Evolutionary conservation across 1,140 invertebrate genomes (phyloP).

Genomic region (Cotesia vestalis): DNA sequence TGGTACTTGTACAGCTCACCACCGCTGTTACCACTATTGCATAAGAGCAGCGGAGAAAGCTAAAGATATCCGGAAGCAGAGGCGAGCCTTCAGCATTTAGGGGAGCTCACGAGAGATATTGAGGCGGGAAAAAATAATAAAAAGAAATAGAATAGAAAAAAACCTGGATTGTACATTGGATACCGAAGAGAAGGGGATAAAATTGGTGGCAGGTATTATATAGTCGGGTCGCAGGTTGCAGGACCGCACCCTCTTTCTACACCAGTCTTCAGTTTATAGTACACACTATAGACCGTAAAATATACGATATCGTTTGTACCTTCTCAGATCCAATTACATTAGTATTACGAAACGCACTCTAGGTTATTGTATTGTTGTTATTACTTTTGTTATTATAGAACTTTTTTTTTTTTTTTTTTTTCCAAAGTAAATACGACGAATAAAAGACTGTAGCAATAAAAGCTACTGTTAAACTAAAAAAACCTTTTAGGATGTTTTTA

Average conservation of each 20-base stretch:
- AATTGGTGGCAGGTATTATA: conserved; percentile 25
- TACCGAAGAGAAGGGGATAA: neutral
- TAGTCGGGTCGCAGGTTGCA: conserved; percentile 25
- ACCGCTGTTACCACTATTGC: neutral
- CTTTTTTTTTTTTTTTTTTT: neutral
- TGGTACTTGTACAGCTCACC: neutral
- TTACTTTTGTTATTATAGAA: neutral
- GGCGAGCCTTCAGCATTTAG: conserved; percentile 19
- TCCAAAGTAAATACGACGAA: no score
- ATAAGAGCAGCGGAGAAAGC: conserved; percentile 8
- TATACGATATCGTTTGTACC: neutral
- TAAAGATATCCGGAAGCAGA: conserved; percentile 25
- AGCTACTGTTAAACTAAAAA: no score
- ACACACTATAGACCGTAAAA: neutral
- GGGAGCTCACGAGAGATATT: conserved; percentile 10
- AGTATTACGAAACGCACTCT: conserved; percentile 15
- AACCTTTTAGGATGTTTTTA: no score
- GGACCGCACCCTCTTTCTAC: conserved; percentile 16
- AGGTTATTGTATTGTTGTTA: neutral
- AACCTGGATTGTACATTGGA: neutral
- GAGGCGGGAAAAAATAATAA: conserved; percentile 14
- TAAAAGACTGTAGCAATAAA: no score
- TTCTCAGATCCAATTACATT: conserved; percentile 30
- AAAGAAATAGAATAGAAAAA: neutral
- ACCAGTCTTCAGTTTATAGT: neutral